Evolutionary conservation across 2,113 vertebrate genomes (phyloP), one percentile per base, ranked within the genome.

Genomic region (Todiramphus saurophagus): DNA sequence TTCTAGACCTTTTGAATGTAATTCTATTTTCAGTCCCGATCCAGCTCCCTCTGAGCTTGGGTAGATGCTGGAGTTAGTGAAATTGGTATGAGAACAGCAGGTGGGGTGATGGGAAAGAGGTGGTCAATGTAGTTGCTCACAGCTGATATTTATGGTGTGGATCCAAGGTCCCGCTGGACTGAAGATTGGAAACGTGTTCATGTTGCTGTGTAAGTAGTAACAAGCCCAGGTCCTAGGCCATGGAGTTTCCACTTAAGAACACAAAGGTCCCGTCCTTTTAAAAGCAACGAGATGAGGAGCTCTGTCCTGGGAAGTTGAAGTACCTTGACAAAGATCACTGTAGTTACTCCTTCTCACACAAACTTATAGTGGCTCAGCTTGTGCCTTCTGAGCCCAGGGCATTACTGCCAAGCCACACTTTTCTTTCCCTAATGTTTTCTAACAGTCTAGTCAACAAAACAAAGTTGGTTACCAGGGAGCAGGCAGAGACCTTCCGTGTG

Each of bases 401-500:
- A 33, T 72, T 87, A 63, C 56, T 79, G 83, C 80, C 83, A 89
- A 89, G 74, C 73, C 74, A 68, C 21, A 48, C 73, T 74, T 86
- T 86, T 66, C 46, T 92, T 92, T 87, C 62, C 44, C 53, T 68
- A 31, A 68, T 60, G 77, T 68, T 91, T 93, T 82, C 67, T 69
- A 87, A 21, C 43, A 60, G n/a, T 72, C 44, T n/a, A 73, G 33
- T 83, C 79, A 92, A 84, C 83, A 94, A 92, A 91, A 81, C 78
- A 91, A 87, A 39, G 53, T 37, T 91, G 78, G 74, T 92, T 95
- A 83, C 94, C 74, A 87, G 37, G 84, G 67, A 91, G 53, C 83
- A 79, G 7, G 48, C 48, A 73, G 81, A 81, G 77, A 69, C 48
- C 16, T 67, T 13, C 44, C 28, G 44, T 82, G 74, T 60, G 81